These are phyloP conservation scores for Vesta saturnalis DNA, from an alignment of 2,888 invertebrate species.

Conservation along the genomic window DNA sequence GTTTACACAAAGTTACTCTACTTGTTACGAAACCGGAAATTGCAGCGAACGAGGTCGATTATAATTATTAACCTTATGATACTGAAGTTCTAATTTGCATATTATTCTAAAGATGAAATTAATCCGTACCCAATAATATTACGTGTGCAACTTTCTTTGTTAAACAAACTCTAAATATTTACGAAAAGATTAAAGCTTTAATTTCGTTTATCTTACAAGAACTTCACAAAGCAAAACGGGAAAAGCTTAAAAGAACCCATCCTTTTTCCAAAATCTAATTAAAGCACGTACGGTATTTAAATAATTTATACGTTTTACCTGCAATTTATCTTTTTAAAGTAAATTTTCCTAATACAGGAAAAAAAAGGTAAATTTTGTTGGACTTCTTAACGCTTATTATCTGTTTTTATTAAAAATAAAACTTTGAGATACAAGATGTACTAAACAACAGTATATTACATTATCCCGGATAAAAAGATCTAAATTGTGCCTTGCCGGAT, in stretches of 20 bases:
- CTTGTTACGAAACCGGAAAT: slow-evolving; percentile 39
- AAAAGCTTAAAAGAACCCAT: slow-evolving; percentile 6
- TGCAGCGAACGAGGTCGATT: slow-evolving; percentile 39
- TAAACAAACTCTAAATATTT: slow-evolving; percentile 10
- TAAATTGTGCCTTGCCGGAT: slow-evolving; percentile 57
- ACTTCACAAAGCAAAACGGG: slow-evolving; percentile 1
- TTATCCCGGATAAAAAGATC: slow-evolving; percentile 58
- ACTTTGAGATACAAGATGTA: slow-evolving; percentile 49
- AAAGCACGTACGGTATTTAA: slow-evolving; percentile 23
- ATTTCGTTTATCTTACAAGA: slow-evolving; percentile 7
- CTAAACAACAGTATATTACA: slow-evolving; percentile 57
- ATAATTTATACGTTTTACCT: slow-evolving; percentile 14
- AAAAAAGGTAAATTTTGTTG: not conserved
- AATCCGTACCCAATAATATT: not conserved
- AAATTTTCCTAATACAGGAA: not conserved
- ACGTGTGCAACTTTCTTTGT: not conserved
- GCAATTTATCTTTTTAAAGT: not conserved
- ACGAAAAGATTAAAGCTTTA: slow-evolving; percentile 1
- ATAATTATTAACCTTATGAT: slow-evolving; percentile 34
- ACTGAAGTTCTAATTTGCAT: slow-evolving; percentile 34
- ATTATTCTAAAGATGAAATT: slow-evolving; percentile 29
- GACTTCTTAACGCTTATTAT: not conserved
- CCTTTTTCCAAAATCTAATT: slow-evolving; percentile 6
- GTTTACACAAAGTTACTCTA: slow-evolving; percentile 39
- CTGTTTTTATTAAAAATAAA: slow-evolving; percentile 5